A percentile compares a stretch with the other conserved stretches of the same genome.
Conservation (phyloP, 1,140 invertebrate species). For the Ceratina japonica region DNA sequence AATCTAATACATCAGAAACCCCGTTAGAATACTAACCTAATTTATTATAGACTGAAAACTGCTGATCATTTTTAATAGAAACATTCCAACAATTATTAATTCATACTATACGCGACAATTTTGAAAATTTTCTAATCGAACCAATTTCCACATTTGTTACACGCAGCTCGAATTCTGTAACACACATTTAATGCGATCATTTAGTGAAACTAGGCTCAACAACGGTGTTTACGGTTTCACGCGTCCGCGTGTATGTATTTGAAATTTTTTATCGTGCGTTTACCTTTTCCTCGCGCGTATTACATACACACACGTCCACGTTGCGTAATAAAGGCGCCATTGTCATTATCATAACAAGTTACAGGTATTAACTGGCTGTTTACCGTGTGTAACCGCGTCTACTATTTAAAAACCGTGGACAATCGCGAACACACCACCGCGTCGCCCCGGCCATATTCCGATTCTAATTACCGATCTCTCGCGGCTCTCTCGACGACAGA, state of each 20-base stretch:
- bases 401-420: not conserved
- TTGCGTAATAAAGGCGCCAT: conserved; percentile 13
- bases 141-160: too few relatives aligned
- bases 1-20: too few relatives aligned
- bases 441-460: not conserved
- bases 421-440: not conserved
- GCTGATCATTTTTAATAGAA: too few relatives aligned
- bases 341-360: conserved; percentile 15
- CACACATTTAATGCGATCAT: not conserved
- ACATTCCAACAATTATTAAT: too few relatives aligned
- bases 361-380: not conserved
- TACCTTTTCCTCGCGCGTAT: too few relatives aligned
- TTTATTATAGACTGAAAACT: too few relatives aligned
- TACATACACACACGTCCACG: not conserved
- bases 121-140: too few relatives aligned
- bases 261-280: not conserved
- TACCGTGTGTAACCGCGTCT: not conserved
- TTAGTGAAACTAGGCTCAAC: not conserved
- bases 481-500: not conserved
- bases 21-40: too few relatives aligned
- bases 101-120: too few relatives aligned
- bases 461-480: not conserved
- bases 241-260: not conserved
- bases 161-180: too few relatives aligned
- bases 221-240: not conserved